phyloP scores from a whole-genome alignment of 2,888 invertebrate species.

The Cotesia congregata region DNA sequence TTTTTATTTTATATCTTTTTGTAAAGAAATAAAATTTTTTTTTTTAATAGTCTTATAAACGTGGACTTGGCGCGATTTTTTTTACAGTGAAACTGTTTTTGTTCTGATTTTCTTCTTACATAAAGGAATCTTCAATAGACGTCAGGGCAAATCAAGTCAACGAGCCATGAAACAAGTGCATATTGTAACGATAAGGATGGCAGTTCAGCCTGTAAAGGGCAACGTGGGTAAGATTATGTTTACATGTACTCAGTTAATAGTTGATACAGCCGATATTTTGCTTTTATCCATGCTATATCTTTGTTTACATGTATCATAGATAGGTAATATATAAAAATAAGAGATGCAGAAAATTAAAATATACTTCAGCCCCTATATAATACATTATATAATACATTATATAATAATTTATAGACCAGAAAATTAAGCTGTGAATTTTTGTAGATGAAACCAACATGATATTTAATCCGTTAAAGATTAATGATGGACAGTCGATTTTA shows the following conservation, averaged over 20 bases:
- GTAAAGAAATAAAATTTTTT: too few species aligned
- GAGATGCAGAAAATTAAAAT: too few species aligned
- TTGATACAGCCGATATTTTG: neutral
- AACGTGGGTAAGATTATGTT: conserved; percentile 20
- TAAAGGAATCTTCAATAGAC: conserved; percentile 13
- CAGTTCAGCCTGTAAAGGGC: conserved; percentile 15
- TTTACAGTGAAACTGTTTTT: too few species aligned
- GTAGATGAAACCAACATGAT: too few species aligned
- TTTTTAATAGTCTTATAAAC: too few species aligned
- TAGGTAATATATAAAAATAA: too few species aligned
- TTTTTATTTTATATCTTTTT: too few species aligned
- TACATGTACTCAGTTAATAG: conserved; percentile 41
- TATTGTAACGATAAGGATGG: conserved; percentile 43
- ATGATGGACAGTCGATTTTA: conserved; percentile 22
- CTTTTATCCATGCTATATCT: conserved; percentile 16
- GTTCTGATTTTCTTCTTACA: neutral
- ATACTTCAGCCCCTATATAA: too few species aligned
- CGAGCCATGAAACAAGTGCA: conserved; percentile 56
- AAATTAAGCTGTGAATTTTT: too few species aligned
- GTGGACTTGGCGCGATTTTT: too few species aligned
- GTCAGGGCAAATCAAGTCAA: conserved; percentile 46
- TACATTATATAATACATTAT: too few species aligned
- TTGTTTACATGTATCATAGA: neutral
- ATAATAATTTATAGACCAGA: too few species aligned
- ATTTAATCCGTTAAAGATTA: neutral